These are phyloP conservation scores for Enteromius treurensis DNA, from an alignment of 2,797 vertebrate species.

Conservation along the genomic window DNA sequence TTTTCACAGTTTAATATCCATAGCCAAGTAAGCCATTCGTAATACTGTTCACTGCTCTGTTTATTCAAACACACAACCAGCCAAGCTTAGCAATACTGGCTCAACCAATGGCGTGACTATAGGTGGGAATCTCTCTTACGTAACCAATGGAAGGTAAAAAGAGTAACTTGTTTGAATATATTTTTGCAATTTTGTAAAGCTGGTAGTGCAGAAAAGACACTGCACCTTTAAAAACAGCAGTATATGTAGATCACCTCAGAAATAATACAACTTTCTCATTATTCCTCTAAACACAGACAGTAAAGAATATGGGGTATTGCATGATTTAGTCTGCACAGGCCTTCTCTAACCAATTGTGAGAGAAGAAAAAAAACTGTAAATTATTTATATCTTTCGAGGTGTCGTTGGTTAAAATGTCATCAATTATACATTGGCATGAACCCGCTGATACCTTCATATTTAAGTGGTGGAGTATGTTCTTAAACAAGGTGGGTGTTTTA, in stretches of 20 bases:
- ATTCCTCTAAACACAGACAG: not conserved
- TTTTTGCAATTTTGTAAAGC: not conserved
- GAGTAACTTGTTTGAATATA: not conserved
- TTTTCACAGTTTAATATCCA: not conserved
- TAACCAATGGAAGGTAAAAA: not conserved
- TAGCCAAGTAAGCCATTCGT: not conserved
- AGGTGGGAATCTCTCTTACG: not conserved
- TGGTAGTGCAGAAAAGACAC: not conserved
- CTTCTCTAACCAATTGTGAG: slow-evolving; percentile 6
- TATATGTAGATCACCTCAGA: not conserved
- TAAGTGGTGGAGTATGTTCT: slow-evolving; percentile 13
- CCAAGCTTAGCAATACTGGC: not conserved
- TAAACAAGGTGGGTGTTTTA: not conserved
- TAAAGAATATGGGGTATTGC: not conserved
- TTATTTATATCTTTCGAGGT: slow-evolving; percentile 27
- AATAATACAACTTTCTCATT: not conserved
- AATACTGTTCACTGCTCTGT: not conserved
- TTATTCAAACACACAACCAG: not conserved
- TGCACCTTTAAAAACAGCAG: not conserved
- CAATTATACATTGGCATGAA: slow-evolving; percentile 12
- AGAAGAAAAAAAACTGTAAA: not conserved
- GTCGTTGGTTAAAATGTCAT: slow-evolving; percentile 2
- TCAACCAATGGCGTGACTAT: too few species aligned
- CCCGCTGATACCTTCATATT: slow-evolving; percentile 14
- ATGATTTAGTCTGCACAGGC: not conserved